A percentile compares a stretch with the other conserved stretches of the same genome.
Conservation (phyloP, 2,888 invertebrate species). For the Rhamnusium bicolor region DNA sequence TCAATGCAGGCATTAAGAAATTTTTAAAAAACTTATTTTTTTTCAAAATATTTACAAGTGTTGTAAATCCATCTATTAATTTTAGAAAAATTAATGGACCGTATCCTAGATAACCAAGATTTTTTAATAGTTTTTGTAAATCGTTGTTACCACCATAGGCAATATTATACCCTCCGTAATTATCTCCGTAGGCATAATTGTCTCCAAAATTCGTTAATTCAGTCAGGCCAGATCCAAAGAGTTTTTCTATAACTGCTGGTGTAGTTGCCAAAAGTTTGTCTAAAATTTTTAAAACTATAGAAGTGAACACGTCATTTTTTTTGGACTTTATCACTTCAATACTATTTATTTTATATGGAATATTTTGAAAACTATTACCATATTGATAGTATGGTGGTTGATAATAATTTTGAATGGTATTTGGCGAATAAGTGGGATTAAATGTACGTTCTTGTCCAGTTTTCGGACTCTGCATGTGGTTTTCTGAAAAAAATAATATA, state of each 20-base stretch:
- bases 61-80: conserved; percentile 60
- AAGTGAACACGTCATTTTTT: conserved; percentile 46
- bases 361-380: too few relatives aligned
- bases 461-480: not conserved
- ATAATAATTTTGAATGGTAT: not conserved
- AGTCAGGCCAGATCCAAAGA: conserved; percentile 58
- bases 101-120: conserved; percentile 63
- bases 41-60: conserved; percentile 62
- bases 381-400: not conserved
- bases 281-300: conserved; percentile 62
- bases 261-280: conserved; percentile 62
- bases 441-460: not conserved
- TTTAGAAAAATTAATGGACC: conserved; percentile 65
- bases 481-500: conserved; percentile 35
- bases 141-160: conserved; percentile 30
- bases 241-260: conserved; percentile 59
- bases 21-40: conserved; percentile 65
- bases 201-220: conserved; percentile 42
- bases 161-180: conserved; percentile 30
- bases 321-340: conserved; percentile 12
- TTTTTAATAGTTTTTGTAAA: conserved; percentile 54
- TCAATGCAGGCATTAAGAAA: conserved; percentile 64
- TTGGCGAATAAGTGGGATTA: not conserved
- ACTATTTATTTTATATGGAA: too few relatives aligned
- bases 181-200: conserved; percentile 43